Conservation (phyloP, 1,140 invertebrate genomes). For the Cryptotermes secundus region DNA sequence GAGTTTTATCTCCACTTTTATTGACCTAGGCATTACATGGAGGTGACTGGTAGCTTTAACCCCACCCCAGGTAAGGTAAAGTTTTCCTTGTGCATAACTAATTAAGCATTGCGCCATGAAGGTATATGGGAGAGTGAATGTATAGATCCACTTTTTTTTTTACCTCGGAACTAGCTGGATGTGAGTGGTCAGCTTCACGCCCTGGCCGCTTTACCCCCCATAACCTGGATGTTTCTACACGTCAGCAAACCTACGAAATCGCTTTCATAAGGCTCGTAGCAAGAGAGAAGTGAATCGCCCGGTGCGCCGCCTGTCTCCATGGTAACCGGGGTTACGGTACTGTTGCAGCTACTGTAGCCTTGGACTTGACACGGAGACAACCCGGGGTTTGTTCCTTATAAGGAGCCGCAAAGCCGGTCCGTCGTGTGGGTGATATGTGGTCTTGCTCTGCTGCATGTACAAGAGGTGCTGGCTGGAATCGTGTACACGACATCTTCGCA, state of each 20-base stretch:
- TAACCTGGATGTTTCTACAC: no score
- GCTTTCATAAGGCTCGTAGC: neutral
- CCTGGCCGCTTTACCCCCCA: no score
- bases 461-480: neutral
- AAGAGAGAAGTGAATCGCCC: neutral
- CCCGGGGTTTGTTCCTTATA: neutral
- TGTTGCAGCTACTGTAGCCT: neutral
- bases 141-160: no score
- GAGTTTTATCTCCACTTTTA: no score
- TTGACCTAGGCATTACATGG: no score
- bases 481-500: neutral
- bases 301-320: neutral
- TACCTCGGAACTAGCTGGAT: no score
- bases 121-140: no score
- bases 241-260: neutral
- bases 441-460: slow-evolving; percentile 2
- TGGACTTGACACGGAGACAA: neutral
- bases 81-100: no score
- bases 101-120: no score
- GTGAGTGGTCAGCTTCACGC: no score
- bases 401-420: neutral
- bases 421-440: slow-evolving; percentile 2
- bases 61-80: no score
- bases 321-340: neutral
- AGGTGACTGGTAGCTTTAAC: no score